Evolutionary conservation across 2,113 vertebrate genomes (phyloP), one percentile per base, ranked within the genome.

Genomic region (Nerophis lumbriciformis): DNA sequence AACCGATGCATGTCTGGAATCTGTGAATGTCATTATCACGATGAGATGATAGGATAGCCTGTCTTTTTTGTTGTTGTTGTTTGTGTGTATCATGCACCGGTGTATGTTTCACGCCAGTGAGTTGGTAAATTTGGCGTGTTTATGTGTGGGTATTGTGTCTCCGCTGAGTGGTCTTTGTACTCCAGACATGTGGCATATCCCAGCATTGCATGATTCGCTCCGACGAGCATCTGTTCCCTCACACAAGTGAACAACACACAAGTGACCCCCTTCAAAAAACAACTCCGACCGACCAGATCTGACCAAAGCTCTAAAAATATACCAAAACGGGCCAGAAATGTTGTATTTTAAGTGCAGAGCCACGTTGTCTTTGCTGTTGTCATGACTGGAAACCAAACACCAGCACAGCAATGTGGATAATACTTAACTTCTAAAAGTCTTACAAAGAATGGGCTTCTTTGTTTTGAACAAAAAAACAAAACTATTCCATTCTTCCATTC

Each of bases 111-210:
- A 65, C 63, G 70, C 57, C 68, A 61, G 76, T 83, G 80, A 83
- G 77, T 82, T 74, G 80, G 76, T 74, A 28, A 53, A 62, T 78
- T 73, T 75, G 69, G 13, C 5, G 1, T 85, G 81, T 87, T 85
- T 87, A 81, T 83, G 76, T 80, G 81, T 77, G 82, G 82, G 72
- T 81, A 85, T 86, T 85, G 80, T 85, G 85, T 85, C 79, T 80
- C 75, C 60, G 53, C 75, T 66, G 75, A 76, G 79, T 69, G 74
- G 76, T 87, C 81, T 84, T 76, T 75, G 77, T 85, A 74, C 85
- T 83, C 85, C 82, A 86, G 87, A 88, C 83, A 82, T 83, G 85
- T 78, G 80, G 85, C 84, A 68, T 53, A 79, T 83, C 71, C 28
- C 72, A 80, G 53, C 58, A 57, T 74, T 15, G 65, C 64, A 75